These are phyloP conservation scores for Jordanella pulchra DNA, from an alignment of 2,797 vertebrate genomes.

Conservation along the genomic window DNA sequence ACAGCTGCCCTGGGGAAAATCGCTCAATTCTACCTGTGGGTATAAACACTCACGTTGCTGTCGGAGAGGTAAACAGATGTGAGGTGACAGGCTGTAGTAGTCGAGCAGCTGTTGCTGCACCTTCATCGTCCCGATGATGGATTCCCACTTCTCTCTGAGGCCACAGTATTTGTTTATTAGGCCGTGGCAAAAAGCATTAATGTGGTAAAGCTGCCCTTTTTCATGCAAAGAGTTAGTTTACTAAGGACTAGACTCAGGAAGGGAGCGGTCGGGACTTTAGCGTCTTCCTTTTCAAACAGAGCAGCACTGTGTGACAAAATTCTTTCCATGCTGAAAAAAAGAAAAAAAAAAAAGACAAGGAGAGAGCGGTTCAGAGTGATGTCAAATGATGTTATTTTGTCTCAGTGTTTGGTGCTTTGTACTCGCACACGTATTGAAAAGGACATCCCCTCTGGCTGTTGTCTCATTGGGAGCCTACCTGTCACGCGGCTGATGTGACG, in stretches of 20 bases:
- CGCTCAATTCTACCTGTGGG: slow-evolving; percentile 64
- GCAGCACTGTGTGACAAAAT: slow-evolving; percentile 1
- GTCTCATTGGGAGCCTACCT: slow-evolving; percentile 72
- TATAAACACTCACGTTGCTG: slow-evolving; percentile 61
- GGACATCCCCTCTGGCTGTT: slow-evolving; percentile 72
- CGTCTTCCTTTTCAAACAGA: background rate
- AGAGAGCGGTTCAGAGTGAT: slow-evolving; percentile 54
- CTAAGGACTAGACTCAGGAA: background rate
- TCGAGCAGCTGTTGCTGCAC: slow-evolving; percentile 64
- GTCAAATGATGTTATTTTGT: slow-evolving; percentile 65
- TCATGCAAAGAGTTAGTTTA: slow-evolving; percentile 34
- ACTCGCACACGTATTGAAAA: slow-evolving; percentile 54
- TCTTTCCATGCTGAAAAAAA: slow-evolving; percentile 26
- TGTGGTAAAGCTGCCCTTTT: slow-evolving; percentile 29
- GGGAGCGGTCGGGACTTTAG: slow-evolving; percentile 21
- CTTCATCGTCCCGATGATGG: slow-evolving; percentile 61
- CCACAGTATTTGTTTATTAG: slow-evolving; percentile 59
- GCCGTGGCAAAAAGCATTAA: slow-evolving; percentile 49
- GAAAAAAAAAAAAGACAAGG: slow-evolving; percentile 31
- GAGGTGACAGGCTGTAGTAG: slow-evolving; percentile 60
- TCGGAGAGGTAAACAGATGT: slow-evolving; percentile 70
- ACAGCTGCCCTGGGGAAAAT: slow-evolving; percentile 66
- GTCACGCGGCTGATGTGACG: slow-evolving; percentile 68
- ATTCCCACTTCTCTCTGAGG: slow-evolving; percentile 34
- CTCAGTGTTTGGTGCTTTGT: slow-evolving; percentile 33